Conservation (phyloP, 2,888 invertebrate genomes). For the Cephus rjabovi region DNA sequence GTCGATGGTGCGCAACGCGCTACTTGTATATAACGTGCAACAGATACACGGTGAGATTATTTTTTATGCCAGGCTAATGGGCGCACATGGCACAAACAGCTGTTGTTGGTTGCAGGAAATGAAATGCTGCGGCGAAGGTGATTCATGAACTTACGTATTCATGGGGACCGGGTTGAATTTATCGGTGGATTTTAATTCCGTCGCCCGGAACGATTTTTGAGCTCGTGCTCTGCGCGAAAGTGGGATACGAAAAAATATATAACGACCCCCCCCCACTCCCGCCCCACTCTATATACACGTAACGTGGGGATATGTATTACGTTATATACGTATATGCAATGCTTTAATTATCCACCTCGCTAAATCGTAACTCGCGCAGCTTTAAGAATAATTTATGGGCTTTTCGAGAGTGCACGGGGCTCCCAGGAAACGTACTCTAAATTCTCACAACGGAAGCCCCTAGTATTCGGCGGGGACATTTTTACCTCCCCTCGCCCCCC, state of each 20-base stretch:
- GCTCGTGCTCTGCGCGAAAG: background rate
- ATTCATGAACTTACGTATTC: slow-evolving; percentile 40
- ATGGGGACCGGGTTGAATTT: slow-evolving; percentile 14
- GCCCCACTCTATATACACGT: no score
- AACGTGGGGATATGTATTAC: background rate
- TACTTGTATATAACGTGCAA: slow-evolving; percentile 40
- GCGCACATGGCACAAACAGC: slow-evolving; percentile 55
- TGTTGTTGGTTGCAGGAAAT: slow-evolving; percentile 58
- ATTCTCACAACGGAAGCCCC: background rate
- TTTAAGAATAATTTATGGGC: background rate
- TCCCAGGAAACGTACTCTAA: background rate
- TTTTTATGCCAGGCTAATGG: slow-evolving; percentile 35
- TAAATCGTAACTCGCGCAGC: background rate
- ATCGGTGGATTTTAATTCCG: slow-evolving; percentile 8
- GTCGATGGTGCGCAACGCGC: background rate
- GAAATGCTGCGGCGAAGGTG: slow-evolving; percentile 43
- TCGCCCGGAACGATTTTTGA: background rate
- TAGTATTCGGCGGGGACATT: background rate
- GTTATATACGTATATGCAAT: background rate
- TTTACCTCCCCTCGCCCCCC: background rate
- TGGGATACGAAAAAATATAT: background rate
- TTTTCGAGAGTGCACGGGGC: background rate
- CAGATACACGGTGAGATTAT: slow-evolving; percentile 38
- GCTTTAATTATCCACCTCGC: background rate
- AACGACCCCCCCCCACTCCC: background rate